Conservation (phyloP, 2,888 invertebrate genomes). For the Athripsodes cinereus region DNA sequence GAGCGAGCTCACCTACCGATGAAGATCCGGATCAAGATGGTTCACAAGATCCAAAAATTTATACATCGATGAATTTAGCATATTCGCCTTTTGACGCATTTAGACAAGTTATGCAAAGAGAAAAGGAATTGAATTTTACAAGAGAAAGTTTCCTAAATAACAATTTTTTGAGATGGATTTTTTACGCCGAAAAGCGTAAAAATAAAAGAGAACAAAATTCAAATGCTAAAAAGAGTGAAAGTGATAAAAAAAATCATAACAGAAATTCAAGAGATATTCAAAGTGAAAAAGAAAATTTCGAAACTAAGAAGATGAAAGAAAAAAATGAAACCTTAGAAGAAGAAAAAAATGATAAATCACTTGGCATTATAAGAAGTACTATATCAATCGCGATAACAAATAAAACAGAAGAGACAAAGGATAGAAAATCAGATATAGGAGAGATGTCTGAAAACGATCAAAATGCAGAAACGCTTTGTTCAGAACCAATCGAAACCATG, state of each 20-base stretch:
- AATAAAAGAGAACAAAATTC: too few species aligned
- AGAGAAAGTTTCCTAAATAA: neutral
- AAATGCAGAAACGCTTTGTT: neutral
- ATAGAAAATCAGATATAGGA: neutral
- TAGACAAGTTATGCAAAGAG: too few species aligned
- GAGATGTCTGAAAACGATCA: neutral
- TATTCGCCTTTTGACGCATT: neutral
- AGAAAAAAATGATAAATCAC: too few species aligned
- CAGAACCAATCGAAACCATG: slow-evolving; percentile 4
- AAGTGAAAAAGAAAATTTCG: neutral
- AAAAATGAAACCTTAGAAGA: too few species aligned
- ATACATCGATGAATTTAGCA: neutral
- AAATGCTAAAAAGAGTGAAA: neutral
- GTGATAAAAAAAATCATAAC: neutral
- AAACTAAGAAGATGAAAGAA: too few species aligned
- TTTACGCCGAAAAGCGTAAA: too few species aligned
- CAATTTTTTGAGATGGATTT: too few species aligned
- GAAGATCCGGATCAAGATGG: neutral
- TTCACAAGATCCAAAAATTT: neutral
- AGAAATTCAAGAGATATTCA: neutral
- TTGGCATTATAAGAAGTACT: too few species aligned
- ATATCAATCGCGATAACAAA: too few species aligned
- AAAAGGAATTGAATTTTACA: too few species aligned
- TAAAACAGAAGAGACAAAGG: too few species aligned
- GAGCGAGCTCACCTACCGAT: neutral